Evolutionary conservation across 1,140 invertebrate species (phyloP).

Genomic region (Euura lappo): DNA sequence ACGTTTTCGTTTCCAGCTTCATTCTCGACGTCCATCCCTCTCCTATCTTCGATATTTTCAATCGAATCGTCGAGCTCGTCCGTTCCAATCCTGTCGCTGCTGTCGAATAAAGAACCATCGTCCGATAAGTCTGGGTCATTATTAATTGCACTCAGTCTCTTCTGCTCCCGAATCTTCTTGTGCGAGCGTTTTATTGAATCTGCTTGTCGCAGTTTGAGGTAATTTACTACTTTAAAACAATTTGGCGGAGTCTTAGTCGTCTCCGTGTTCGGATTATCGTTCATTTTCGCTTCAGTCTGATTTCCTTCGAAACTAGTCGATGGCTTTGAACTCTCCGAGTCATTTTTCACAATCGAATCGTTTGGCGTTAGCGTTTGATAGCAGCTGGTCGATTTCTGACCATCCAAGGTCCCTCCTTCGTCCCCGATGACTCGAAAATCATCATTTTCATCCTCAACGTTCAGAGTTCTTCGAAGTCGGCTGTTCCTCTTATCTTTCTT

Average conservation of each 20-base stretch:
- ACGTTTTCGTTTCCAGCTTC: not conserved
- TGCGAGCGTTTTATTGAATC: constrained; percentile 51
- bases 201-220: constrained; percentile 37
- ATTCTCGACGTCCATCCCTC: not conserved
- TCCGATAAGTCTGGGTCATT: constrained; percentile 41
- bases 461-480: constrained; percentile 10
- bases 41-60: not conserved
- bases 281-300: not conserved
- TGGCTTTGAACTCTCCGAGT: constrained; percentile 28
- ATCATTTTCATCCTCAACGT: not conserved
- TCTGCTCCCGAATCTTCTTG: constrained; percentile 43
- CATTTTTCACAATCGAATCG: constrained; percentile 26
- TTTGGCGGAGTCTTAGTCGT: constrained; percentile 41
- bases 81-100: constrained; percentile 29
- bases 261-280: not conserved
- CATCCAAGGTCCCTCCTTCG: not conserved
- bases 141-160: constrained; percentile 23
- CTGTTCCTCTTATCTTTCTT: constrained; percentile 46
- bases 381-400: constrained; percentile 1
- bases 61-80: not conserved
- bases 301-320: constrained; percentile 31
- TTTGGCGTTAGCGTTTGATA: constrained; percentile 9
- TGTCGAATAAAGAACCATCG: constrained; percentile 51
- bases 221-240: constrained; percentile 33
- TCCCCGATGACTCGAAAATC: not conserved